A percentile compares a stretch with the other conserved stretches of the same genome.
phyloP scores from a whole-genome alignment of 2,888 invertebrate species.

The Biston betularia region DNA sequence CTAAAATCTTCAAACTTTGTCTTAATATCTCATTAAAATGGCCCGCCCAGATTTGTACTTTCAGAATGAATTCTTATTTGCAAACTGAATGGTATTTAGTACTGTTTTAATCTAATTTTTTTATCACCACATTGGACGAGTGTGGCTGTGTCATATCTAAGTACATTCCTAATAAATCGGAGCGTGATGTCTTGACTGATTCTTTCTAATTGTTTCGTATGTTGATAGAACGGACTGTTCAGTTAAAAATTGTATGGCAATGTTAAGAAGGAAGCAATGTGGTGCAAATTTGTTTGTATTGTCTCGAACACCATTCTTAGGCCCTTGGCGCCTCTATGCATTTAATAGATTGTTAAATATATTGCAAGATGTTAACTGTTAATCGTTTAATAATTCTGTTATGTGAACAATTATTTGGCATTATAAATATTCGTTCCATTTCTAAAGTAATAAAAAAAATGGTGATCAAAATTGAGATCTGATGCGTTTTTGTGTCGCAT shows the following conservation, averaged over 20 bases:
- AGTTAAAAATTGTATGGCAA: constrained; percentile 13
- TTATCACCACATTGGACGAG: constrained; percentile 38
- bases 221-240: constrained; percentile 54
- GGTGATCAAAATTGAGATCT: constrained; percentile 43
- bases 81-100: constrained; percentile 21
- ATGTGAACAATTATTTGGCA: constrained; percentile 61
- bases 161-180: constrained; percentile 73
- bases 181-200: constrained; percentile 74
- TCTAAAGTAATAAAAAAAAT: constrained; percentile 36
- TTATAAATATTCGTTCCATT: constrained; percentile 44
- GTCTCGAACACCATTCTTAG: constrained; percentile 59
- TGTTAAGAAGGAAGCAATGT: constrained; percentile 50
- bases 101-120: constrained; percentile 25
- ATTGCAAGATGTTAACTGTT: constrained; percentile 80
- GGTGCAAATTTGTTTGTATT: constrained; percentile 50
- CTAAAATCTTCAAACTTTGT: too few species aligned
- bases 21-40: constrained; percentile 17
- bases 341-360: constrained; percentile 83
- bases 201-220: constrained; percentile 64
- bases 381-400: constrained; percentile 75
- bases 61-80: constrained; percentile 14
- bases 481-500: constrained; percentile 35
- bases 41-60: constrained; percentile 17
- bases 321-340: constrained; percentile 75
- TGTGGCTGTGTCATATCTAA: constrained; percentile 81